These are phyloP conservation scores for Anneissia japonica DNA, from an alignment of 35 echinoderm and acorn worm genomes.

Conservation along the genomic window DNA sequence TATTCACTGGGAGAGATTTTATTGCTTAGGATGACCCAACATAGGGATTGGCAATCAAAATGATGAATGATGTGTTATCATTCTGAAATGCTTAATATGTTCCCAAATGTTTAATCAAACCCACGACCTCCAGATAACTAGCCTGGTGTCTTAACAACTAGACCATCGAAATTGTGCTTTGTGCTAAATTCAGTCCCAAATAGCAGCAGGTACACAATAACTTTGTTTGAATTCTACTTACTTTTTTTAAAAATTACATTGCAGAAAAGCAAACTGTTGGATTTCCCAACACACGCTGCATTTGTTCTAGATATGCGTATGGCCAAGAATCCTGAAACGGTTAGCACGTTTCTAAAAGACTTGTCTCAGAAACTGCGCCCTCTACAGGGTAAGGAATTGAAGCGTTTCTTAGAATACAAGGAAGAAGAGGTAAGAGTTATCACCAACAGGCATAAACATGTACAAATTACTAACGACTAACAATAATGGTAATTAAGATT, in stretches of 20 bases:
- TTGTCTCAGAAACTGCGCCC: slow-evolving; percentile 58
- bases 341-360: slow-evolving; percentile 56
- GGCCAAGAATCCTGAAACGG: slow-evolving; percentile 71
- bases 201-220: neutral
- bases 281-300: slow-evolving; percentile 77
- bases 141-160: neutral
- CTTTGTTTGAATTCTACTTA: neutral
- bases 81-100: too few species aligned
- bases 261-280: slow-evolving; percentile 60
- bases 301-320: slow-evolving; percentile 88
- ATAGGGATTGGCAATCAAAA: too few species aligned
- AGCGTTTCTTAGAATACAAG: slow-evolving; percentile 76
- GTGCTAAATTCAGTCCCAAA: neutral
- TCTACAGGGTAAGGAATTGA: slow-evolving; percentile 58
- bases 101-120: too few species aligned
- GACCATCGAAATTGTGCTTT: neutral
- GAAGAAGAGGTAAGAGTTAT: slow-evolving; percentile 68
- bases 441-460: too few species aligned
- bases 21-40: too few species aligned
- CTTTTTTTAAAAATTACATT: too few species aligned
- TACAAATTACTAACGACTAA: too few species aligned
- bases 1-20: too few species aligned
- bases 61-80: too few species aligned
- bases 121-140: neutral
- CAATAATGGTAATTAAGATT: too few species aligned